Base-by-base conservation (phyloP, 2,113 vertebrate species). In the Pluvialis apricaria region DNA sequence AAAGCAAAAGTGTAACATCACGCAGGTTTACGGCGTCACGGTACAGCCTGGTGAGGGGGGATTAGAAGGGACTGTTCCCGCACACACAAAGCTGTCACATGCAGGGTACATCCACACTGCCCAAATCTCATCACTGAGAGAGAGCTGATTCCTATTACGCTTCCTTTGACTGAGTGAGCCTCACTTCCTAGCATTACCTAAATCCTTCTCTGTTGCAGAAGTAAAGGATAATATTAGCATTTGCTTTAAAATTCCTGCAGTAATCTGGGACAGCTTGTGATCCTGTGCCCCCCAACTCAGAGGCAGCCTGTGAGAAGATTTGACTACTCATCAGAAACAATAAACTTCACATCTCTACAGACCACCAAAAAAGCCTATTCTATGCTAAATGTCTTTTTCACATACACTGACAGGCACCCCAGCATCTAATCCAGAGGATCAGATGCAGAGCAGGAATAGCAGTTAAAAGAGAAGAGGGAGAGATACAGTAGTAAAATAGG, bases 1-100 rank as follows among this genome's bases (percentile, higher is more conserved):
- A 78, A 81, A 82, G 28, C 6, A 52, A 6, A 86, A 26, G 15
- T 8, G 18, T 45, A 68, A n/a, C 32, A 44, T 8, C 24, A 13
- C 19, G 13, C 9, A 14, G 1, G 26, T 57, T 66, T 47, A 66
- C 0, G 1, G 40, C 24, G 64, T 32, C 47, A 49, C 7, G 8
- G 15, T 1, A 10, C 6, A 38, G 6, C 16, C 52, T 70, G 79
- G 5, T 0, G 6, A 58, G 29, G 32, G 29, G 45, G 40, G 25
- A 16, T n/a, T 21, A 32, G n/a, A 9, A 72, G 29, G 17, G 26
- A 13, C 58, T 26, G 26, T 0, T 83, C 79, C 57, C 54, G 29
- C 8, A 42, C 52, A n/a, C 22, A 21, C 58, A 73, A 31, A 70
- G 21, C 15, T 5, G 5, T 52, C 57, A 16, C 25, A 19, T 2